Base-by-base conservation (phyloP, 2,113 vertebrate genomes). In the Oncorhynchus masou region DNA sequence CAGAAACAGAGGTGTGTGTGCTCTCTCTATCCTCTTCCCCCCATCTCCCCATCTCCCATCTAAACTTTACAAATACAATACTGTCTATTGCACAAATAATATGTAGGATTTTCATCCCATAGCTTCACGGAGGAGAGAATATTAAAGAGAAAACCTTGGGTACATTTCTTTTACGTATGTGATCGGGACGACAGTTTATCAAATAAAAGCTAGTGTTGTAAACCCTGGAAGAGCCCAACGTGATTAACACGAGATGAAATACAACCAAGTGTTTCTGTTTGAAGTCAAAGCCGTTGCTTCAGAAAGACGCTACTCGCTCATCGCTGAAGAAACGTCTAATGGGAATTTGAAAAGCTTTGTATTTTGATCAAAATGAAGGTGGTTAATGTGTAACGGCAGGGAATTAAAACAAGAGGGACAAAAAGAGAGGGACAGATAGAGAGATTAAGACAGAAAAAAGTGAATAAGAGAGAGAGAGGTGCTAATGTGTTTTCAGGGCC, bases 221-320 rank as follows among this genome's bases (percentile, higher is more conserved):
- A 85, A 80, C 64, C 80, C 72, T 81, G 68, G 68, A 27, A 13
- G 25, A 78, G 76, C 70, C 49, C 45, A 1, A 74, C 81, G 77
- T 85, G 83, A 91, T 91, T 82, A 85, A 81, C 84, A 85, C 83
- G 79, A 82, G 83, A 88, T 83, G 77, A 79, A 87, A 81, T 68
- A 34, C 45, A 76, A 71, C 62, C 74, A 59, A 74, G 74, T 65
- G 34, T 70, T 80, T 81, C 49, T 75, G 74, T 88, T 86, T 84
- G 78, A 87, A 83, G 72, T 79, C 80, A 27, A 19, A 45, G 76
- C 59, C n/a, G 84, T 74, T 75, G 59, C 27, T 81, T 85, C 68
- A 70, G 5, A 77, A 49, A 64, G 71, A 31, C 29, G 78, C 71
- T 68, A 67, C 73, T 68, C 54, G 39, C 74, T 81, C 45, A 73